A percentile compares a stretch with the other conserved stretches of the same genome.
These are phyloP conservation scores for Ctenodactylus gundi DNA, from an alignment of 2,113 vertebrate genomes.

Conservation along the genomic window DNA sequence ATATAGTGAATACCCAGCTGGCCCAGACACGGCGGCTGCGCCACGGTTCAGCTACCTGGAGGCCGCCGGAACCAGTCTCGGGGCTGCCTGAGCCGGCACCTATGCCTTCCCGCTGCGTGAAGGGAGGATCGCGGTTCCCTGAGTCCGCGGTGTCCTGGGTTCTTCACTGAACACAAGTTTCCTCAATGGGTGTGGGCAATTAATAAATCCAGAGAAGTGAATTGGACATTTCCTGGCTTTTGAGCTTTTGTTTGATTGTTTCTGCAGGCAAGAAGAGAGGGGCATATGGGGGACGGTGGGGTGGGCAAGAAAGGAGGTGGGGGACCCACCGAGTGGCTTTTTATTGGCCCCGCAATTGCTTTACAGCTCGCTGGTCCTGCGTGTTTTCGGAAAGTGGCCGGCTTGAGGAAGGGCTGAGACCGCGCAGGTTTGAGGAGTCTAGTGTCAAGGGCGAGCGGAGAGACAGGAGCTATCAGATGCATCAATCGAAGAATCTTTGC, in stretches of 20 bases:
- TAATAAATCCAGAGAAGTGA: slow-evolving; percentile 77
- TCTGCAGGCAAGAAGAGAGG: slow-evolving; percentile 27
- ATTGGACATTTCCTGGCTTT: slow-evolving; percentile 79
- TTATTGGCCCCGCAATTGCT: slow-evolving; percentile 54
- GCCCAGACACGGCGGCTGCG: background rate
- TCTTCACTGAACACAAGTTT: slow-evolving; percentile 57
- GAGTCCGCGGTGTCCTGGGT: background rate
- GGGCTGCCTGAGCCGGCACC: background rate
- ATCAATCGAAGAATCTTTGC: background rate
- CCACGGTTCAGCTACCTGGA: background rate
- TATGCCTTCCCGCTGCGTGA: background rate
- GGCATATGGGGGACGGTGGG: background rate
- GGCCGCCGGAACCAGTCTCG: background rate
- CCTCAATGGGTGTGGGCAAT: slow-evolving; percentile 70
- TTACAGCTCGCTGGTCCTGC: background rate
- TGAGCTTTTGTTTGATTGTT: slow-evolving; percentile 75
- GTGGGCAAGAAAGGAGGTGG: slow-evolving; percentile 46
- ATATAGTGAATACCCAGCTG: background rate
- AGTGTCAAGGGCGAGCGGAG: slow-evolving; percentile 3
- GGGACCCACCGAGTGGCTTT: slow-evolving; percentile 18
- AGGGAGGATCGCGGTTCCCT: background rate
- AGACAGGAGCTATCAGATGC: background rate
- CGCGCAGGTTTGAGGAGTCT: background rate
- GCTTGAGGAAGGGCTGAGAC: background rate
- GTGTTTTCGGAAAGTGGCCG: slow-evolving; percentile 9